Base-by-base conservation (phyloP, 2,797 vertebrate genomes). In the Rachycentron canadum region DNA sequence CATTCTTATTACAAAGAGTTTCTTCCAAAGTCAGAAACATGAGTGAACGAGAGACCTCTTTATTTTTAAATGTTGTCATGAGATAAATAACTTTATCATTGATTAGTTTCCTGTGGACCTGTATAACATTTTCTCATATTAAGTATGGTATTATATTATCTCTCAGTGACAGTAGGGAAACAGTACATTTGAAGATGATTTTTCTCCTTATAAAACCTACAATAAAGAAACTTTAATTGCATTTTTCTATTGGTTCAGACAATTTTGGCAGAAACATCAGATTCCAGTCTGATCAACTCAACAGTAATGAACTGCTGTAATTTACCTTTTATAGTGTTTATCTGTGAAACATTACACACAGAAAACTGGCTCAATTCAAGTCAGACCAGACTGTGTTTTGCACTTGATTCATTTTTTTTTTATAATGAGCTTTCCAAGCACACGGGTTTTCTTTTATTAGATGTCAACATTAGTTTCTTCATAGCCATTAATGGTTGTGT, bases 321-420 rank as follows among this genome's bases (percentile, higher is more conserved):
- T 61, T 73, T 25, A 49, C 68, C 71, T 76, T 81, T 60, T 61
- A 49, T 57, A 65, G 67, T 66, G 60, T 79, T 66, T 2, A 52
- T 69, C 40, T 11, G 34, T 43, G 28, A 4, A 30, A 34, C 11
- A 36, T 25, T 58, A 47, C 45, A 57, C n/a, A 1, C 38, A 38
- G 21, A 13, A 56, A 50, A 43, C 14, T 19, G 41, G 38, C 52
- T 70, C 9, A 41, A 62, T 8, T 50, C 19, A 43, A 28, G 12
- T 57, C 23, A 1, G 32, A 32, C 32, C 16, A 10, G n/a, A 28
- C 16, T 53, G 9, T 64, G 59, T 73, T 70, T 55, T 41, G 19
- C 69, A 17, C 69, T 45, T 17, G 5, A 69, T 19, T 59, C 30
- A 9, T 30, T 63, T 66, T 45, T 43, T 1, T 38, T 23, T n/a